Evolutionary conservation across 2,113 vertebrate genomes (phyloP).

Genomic region (Bos indicus): DNA sequence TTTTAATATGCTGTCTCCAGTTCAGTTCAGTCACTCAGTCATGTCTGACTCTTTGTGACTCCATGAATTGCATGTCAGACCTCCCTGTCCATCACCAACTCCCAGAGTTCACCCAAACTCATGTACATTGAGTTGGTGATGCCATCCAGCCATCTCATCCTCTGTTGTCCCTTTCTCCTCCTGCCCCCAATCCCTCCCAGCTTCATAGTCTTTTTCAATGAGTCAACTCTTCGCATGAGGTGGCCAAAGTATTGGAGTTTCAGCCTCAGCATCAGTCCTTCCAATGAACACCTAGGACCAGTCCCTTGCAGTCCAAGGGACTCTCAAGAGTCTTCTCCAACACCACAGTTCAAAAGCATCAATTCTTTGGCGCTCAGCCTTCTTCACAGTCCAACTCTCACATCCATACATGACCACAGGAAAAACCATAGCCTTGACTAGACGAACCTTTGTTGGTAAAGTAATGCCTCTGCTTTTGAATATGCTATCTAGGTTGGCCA

Average conservation of each 20-base stretch:
- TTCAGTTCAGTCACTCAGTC: too few relatives aligned
- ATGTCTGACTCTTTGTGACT: too few relatives aligned
- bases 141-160: background rate
- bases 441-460: too few relatives aligned
- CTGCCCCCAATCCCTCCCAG: background rate
- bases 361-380: accelerated
- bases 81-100: too few relatives aligned
- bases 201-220: background rate
- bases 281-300: background rate
- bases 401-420: background rate
- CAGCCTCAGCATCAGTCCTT: background rate
- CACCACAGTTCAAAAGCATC: background rate
- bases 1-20: background rate
- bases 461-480: too few relatives aligned
- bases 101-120: too few relatives aligned
- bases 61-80: too few relatives aligned
- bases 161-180: accelerated
- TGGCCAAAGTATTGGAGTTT: background rate
- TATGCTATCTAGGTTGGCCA: too few relatives aligned
- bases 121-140: background rate
- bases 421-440: too few relatives aligned
- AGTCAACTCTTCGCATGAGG: background rate
- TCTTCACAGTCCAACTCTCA: background rate
- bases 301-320: background rate
- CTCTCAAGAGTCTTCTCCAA: background rate